Base-by-base conservation (phyloP, 2,888 invertebrate genomes). In the Oligia strigilis region DNA sequence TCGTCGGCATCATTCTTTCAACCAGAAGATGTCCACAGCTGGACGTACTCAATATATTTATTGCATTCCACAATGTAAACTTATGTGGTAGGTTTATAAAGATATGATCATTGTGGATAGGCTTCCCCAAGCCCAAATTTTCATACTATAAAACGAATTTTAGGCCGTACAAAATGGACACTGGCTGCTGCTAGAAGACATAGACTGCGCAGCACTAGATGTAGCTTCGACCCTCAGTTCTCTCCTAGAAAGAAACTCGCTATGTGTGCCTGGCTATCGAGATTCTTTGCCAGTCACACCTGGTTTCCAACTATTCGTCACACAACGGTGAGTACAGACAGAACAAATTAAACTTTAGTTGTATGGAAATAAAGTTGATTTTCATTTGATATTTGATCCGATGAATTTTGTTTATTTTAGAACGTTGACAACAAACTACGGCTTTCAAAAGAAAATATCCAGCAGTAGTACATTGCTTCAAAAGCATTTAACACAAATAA, bases 121-220 rank as follows among this genome's bases (percentile, higher is more conserved):
- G 60, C 2, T 62, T 62, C 13, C 6, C 29, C 14, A 8, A 29
- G 17, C 3, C n/a, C n/a, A n/a, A n/a, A n/a, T 52, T 52, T 29
- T 77, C 4, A 52, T 29, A 2, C n/a, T 0, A 14, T 76, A 11
- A 11, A 62, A 62, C 23, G 2, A 52, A 75, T 94, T 93, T 82
- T 93, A 98, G 98, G 99, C 99, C 73, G 98, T 99, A 9, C 97
- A 98, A 91, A 97, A 98, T 91, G 99, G 99, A 0, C 98, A 98
- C 91, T 99, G 99, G 99, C 95, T 99, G 49, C 97, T 99, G 4
- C 95, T 99, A 82, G 99, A 99, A 97, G 99, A 99, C 93, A 98
- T 99, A 72, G 99, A 99, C 93, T 98, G 98, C 82, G 99, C 99
- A 3, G 98, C 99, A 2, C 98, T 98, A 92, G 99, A 99, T 94